These are phyloP conservation scores for Rhinopomastus cyanomelas DNA, from an alignment of 2,113 vertebrate genomes.

Conservation along the genomic window DNA sequence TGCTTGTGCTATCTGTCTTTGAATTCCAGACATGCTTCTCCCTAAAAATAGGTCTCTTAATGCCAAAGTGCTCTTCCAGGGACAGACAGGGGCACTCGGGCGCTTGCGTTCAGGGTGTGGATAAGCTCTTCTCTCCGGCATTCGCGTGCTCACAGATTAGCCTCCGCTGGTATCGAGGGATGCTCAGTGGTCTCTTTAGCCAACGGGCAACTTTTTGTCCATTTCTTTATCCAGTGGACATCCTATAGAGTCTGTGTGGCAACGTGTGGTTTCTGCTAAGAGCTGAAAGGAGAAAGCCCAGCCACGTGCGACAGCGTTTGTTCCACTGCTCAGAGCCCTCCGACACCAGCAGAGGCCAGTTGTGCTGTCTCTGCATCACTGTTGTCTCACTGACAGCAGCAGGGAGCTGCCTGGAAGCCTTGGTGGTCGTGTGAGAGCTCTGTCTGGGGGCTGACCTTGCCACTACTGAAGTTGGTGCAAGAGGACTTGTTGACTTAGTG, in stretches of 20 bases:
- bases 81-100: constrained; percentile 48
- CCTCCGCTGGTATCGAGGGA: neutral
- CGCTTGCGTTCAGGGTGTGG: neutral
- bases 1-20: neutral
- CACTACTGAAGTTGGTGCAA: neutral
- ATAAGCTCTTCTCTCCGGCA: constrained; percentile 32
- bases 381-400: neutral
- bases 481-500: neutral
- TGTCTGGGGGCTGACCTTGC: neutral
- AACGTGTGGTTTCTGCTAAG: neutral
- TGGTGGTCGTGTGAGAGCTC: neutral
- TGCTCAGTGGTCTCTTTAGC: constrained; percentile 5
- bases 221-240: too few species aligned
- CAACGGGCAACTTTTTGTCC: neutral
- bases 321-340: fast-evolving
- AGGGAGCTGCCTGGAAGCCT: neutral
- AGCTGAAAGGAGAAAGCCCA: neutral
- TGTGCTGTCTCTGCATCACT: neutral
- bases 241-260: neutral
- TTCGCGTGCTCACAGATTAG: constrained; percentile 2
- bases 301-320: neutral
- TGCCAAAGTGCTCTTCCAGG: constrained; percentile 24
- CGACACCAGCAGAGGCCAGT: neutral
- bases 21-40: constrained; percentile 58
- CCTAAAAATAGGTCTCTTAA: constrained; percentile 65